Percentiles rank a stretch among this genome's conserved stretches.
Evolutionary conservation across 2,888 invertebrate species (phyloP).

Genomic region (Helicoverpa assulta): DNA sequence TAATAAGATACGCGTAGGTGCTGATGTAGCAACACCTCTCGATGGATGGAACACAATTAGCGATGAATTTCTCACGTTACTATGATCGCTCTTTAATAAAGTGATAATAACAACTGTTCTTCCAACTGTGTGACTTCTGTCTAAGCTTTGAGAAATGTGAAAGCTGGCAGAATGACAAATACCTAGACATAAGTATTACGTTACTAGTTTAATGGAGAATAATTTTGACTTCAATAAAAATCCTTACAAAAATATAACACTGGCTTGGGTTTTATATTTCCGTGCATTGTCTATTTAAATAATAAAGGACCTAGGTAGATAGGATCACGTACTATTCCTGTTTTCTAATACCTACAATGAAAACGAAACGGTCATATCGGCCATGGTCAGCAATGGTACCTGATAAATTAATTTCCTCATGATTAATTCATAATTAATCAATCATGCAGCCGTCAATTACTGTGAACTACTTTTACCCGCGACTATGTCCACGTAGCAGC

Average conservation of each 20-base stretch:
- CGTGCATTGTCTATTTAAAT: no score
- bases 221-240: background rate
- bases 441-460: slow-evolving; percentile 1
- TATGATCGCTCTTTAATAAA: slow-evolving; percentile 2
- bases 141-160: slow-evolving; percentile 4
- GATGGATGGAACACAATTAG: slow-evolving; percentile 43
- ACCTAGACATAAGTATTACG: background rate
- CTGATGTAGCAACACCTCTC: slow-evolving; percentile 34
- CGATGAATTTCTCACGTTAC: slow-evolving; percentile 42
- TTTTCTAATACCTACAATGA: background rate
- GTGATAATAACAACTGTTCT: slow-evolving; percentile 4
- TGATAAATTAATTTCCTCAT: background rate
- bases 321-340: background rate
- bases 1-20: slow-evolving; percentile 42
- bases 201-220: background rate
- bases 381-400: background rate
- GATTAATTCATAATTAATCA: background rate
- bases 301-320: background rate
- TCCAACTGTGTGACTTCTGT: background rate
- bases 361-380: background rate
- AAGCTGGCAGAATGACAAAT: background rate
- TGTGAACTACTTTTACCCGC: background rate
- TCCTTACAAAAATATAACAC: background rate
- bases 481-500: background rate
- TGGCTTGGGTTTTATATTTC: no score